Evolutionary conservation across 2,888 invertebrate species (phyloP).

Genomic region (Nymphalis c-album): DNA sequence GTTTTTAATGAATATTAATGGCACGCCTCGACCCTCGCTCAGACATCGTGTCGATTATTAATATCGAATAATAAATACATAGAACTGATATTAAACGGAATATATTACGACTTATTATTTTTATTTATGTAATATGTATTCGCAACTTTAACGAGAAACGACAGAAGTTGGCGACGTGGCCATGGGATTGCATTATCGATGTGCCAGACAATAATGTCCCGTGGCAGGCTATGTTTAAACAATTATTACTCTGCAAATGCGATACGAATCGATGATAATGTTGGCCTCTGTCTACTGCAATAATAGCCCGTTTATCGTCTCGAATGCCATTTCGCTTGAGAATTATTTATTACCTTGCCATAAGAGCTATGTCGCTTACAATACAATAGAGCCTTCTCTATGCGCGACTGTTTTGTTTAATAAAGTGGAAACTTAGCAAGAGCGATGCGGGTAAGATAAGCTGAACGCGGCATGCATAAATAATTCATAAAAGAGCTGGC

Average conservation of each 20-base stretch:
- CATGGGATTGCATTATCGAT: constrained; percentile 61
- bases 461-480: constrained; percentile 66
- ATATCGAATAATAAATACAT: constrained; percentile 27
- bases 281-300: constrained; percentile 74
- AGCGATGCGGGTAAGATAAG: constrained; percentile 61
- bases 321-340: constrained; percentile 67
- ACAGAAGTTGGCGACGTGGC: constrained; percentile 9
- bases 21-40: constrained; percentile 48
- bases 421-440: constrained; percentile 68
- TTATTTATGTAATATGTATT: neutral
- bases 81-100: constrained; percentile 5
- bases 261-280: constrained; percentile 78
- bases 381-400: constrained; percentile 69
- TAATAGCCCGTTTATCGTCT: constrained; percentile 78
- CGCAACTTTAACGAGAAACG: constrained; percentile 5
- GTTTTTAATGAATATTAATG: constrained; percentile 78
- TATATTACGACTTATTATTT: constrained; percentile 2
- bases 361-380: constrained; percentile 68
- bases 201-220: constrained; percentile 55
- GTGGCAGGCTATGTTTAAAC: constrained; percentile 74
- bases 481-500: constrained; percentile 74
- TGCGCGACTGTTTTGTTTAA: constrained; percentile 67
- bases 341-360: constrained; percentile 75
- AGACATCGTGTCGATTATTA: constrained; percentile 48
- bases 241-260: constrained; percentile 73